phyloP scores from a whole-genome alignment of 37 sponge, comb jelly and placozoan genomes.

The Beroe ovata region DNA sequence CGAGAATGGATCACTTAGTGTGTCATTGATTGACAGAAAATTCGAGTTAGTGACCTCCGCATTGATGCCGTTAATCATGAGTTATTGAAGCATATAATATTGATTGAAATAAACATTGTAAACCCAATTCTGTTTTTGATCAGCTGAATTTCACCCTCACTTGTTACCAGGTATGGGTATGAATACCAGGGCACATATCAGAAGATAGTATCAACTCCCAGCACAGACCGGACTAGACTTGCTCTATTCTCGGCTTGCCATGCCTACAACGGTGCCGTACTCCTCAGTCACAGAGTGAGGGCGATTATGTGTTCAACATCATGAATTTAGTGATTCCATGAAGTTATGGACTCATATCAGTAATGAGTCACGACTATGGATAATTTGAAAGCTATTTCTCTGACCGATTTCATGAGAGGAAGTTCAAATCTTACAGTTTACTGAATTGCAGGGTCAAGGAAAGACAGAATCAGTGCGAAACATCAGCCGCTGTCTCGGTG shows the following conservation, averaged over 20 bases:
- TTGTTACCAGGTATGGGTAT: slow-evolving; percentile 64
- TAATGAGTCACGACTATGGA: background rate
- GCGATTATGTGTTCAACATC: too few relatives aligned
- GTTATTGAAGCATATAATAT: too few relatives aligned
- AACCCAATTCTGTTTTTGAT: too few relatives aligned
- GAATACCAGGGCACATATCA: slow-evolving; percentile 55
- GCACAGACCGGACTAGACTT: slow-evolving; percentile 34
- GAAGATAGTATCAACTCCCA: slow-evolving; percentile 11
- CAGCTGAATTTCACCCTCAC: too few relatives aligned
- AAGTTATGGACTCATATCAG: background rate
- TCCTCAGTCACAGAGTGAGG: slow-evolving; percentile 36
- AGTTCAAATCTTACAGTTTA: too few relatives aligned
- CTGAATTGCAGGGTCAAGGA: slow-evolving; percentile 14
- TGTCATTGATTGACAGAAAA: background rate
- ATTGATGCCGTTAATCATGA: too few relatives aligned
- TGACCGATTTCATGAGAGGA: too few relatives aligned
- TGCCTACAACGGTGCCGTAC: slow-evolving; percentile 34
- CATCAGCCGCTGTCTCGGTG: slow-evolving; percentile 53
- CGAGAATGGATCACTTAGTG: background rate
- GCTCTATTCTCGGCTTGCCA: slow-evolving; percentile 53
- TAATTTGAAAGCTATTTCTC: background rate
- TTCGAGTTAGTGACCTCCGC: slow-evolving; percentile 17
- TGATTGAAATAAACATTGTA: too few relatives aligned
- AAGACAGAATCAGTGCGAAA: slow-evolving; percentile 36
- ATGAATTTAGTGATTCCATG: too few relatives aligned